phyloP scores from a whole-genome alignment of 1,140 invertebrate species.

The Odontomachus brunneus region DNA sequence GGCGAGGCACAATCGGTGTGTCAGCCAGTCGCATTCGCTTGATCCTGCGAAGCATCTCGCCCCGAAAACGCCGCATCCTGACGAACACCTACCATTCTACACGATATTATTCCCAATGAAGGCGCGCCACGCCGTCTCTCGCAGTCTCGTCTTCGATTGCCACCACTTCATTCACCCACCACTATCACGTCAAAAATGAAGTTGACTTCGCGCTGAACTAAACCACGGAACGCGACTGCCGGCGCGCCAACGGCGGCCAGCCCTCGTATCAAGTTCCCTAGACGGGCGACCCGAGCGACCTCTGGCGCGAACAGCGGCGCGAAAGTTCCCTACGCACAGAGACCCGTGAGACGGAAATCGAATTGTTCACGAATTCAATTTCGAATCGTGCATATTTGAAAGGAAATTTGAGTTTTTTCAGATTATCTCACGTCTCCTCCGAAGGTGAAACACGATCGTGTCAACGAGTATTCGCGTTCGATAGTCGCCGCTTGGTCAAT shows the following conservation, averaged over 20 bases:
- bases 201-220: constrained; percentile 63
- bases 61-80: too few relatives aligned
- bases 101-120: constrained; percentile 71
- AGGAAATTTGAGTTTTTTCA: too few relatives aligned
- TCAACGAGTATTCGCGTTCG: too few relatives aligned
- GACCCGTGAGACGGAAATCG: too few relatives aligned
- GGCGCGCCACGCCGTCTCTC: constrained; percentile 74
- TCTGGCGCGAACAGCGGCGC: too few relatives aligned
- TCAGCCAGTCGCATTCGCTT: neutral
- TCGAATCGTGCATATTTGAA: too few relatives aligned
- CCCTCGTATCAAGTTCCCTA: constrained; percentile 53
- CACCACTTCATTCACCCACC: constrained; percentile 53
- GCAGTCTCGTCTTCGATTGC: constrained; percentile 34
- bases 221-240: constrained; percentile 20
- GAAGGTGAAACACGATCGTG: too few relatives aligned
- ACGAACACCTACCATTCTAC: constrained; percentile 75
- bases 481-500: too few relatives aligned
- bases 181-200: constrained; percentile 73
- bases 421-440: too few relatives aligned
- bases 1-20: too few relatives aligned
- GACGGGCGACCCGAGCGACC: neutral
- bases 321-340: too few relatives aligned
- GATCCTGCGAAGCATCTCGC: neutral
- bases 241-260: constrained; percentile 24
- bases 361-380: too few relatives aligned